Conservation (phyloP, 1,140 invertebrate genomes). For the Cotesia vestalis region DNA sequence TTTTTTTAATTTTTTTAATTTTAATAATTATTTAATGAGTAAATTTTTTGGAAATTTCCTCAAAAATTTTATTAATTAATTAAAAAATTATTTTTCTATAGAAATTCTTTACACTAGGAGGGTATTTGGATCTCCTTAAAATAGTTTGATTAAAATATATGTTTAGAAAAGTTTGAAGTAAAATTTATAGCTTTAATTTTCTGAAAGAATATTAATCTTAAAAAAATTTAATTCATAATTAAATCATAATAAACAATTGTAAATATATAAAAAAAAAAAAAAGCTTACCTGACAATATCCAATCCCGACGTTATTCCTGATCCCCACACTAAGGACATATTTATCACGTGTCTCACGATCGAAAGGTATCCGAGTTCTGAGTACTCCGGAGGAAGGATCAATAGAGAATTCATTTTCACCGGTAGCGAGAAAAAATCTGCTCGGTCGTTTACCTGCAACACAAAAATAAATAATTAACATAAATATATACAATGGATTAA, state of each 20-base stretch:
- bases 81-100: too few relatives aligned
- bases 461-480: slow-evolving; percentile 34
- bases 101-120: too few relatives aligned
- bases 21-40: too few relatives aligned
- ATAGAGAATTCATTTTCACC: slow-evolving; percentile 58
- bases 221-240: too few relatives aligned
- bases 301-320: slow-evolving; percentile 78
- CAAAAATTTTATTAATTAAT: too few relatives aligned
- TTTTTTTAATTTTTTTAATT: too few relatives aligned
- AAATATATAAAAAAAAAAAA: neutral
- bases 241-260: neutral
- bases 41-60: too few relatives aligned
- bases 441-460: slow-evolving; percentile 72
- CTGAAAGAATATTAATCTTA: too few relatives aligned
- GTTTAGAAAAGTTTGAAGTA: too few relatives aligned
- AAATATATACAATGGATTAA: neutral
- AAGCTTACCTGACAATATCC: slow-evolving; percentile 84
- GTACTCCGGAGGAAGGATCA: slow-evolving; percentile 79
- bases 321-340: slow-evolving; percentile 83
- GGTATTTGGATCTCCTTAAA: too few relatives aligned
- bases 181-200: too few relatives aligned
- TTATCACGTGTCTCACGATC: slow-evolving; percentile 58
- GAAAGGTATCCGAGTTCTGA: slow-evolving; percentile 81
- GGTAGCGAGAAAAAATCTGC: slow-evolving; percentile 62
- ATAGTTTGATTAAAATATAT: too few relatives aligned